Evolutionary conservation across 2,888 invertebrate genomes (phyloP), one percentile per base, ranked within the genome.

Genomic region (Panzeria rudis): DNA sequence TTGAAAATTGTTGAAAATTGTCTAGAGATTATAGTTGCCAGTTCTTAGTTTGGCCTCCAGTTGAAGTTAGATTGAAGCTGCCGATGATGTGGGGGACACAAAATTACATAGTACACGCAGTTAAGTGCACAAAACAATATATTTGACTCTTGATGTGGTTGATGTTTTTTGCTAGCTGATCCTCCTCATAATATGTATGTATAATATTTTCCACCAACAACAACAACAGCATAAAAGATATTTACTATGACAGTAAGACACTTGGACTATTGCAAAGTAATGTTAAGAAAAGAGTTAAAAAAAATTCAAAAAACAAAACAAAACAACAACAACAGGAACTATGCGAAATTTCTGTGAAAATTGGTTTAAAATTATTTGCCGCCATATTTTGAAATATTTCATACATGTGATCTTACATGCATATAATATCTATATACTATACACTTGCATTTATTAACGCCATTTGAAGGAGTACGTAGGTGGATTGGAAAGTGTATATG

Each of bases 281-380:
- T 35, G 73, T 71, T 32, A 56, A 66, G 73, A 56, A 47, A 47
- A 56, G 11, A 69, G 20, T 35, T 68, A 68, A 68, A 38, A 73
- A 62, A 73, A 54, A 25, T 20, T 20, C n/a, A 83, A 77, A 50
- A 69, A 50, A 17, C 83, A 79, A 61, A 75, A 54, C 29, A 78
- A 68, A 77, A 68, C 54, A 62, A 68, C 23, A 69, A 72, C 66
- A 72, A 64, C 84, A 86, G 83, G 86, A 87, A 86, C 87, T 88
- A 86, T 87, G 86, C 87, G 87, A 87, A 87, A 87, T 87, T 86
- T 87, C 86, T 87, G 87, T 87, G 87, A 87, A 87, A 88, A 88
- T 87, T 87, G 85, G 86, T 86, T 85, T 85, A 52, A 87, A 86
- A 87, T 87, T 86, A 86, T 86, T 77, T 84, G 78, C 87, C 87